Conservation (phyloP, 2,797 vertebrate genomes). For the Rhinella marina region DNA sequence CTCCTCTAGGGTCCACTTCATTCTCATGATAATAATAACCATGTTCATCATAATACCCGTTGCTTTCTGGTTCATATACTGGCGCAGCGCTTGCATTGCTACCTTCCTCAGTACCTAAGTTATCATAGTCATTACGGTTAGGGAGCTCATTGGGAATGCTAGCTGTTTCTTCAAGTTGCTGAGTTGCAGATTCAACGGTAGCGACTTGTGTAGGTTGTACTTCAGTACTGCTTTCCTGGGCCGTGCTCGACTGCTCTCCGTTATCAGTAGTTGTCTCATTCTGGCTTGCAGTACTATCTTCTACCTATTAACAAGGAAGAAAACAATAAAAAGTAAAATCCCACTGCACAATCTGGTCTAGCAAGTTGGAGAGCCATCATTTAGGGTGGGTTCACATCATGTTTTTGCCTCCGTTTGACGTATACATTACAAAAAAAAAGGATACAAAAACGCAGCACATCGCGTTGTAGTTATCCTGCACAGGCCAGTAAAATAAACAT, state of each 20-base stretch:
- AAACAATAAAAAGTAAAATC: background rate
- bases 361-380: background rate
- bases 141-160: conserved; percentile 14
- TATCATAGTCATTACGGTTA: conserved; percentile 41
- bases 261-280: conserved; percentile 52
- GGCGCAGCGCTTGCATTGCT: conserved; percentile 50
- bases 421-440: too few relatives aligned
- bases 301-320: conserved; percentile 37
- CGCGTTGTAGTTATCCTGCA: too few relatives aligned
- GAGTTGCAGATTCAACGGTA: background rate
- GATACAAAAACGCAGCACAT: too few relatives aligned
- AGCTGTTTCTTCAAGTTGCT: background rate
- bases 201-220: conserved; percentile 31
- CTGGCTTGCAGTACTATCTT: conserved; percentile 47
- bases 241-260: conserved; percentile 19
- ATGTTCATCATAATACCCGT: conserved; percentile 51
- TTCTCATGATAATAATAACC: conserved; percentile 58
- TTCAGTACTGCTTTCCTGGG: conserved; percentile 30
- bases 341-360: background rate
- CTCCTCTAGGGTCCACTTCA: conserved; percentile 49
- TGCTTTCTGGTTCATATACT: conserved; percentile 49
- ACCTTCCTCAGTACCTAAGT: conserved; percentile 54
- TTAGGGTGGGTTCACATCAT: background rate
- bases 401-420: too few relatives aligned
- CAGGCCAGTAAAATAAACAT: too few relatives aligned